Evolutionary conservation across 1,140 invertebrate genomes (phyloP), one percentile per base, ranked within the genome.

Genomic region (Holotrichia oblita): DNA sequence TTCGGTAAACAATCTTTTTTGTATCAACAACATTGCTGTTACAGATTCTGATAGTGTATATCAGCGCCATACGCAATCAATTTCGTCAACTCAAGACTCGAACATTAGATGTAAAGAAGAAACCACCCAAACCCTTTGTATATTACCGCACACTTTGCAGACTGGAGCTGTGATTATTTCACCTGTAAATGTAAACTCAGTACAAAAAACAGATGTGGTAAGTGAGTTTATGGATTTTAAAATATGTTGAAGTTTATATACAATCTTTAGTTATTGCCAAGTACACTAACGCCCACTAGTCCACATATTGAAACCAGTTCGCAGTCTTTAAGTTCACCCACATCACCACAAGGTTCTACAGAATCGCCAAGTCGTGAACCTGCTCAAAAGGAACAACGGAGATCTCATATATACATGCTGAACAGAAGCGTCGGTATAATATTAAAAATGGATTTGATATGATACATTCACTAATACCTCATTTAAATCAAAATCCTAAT

Each of bases 401-500:
- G 95, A 59, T 92, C 91, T 61, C 98, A 99, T 87, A 96, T n/a
- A n/a, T 98, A 79, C 97, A 99, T 87, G 97, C 98, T 0, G 98
- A 99, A 86, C 98, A 99, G 88, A 99, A 99, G 87, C 91, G 98
- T 41, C 91, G 98, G 48, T 98, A 96, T 85, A 99, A 98, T 85
- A 98, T 99, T 81, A 99, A 99, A 89, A 97, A 95, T 88, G 97
- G 98, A 27, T 99, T 99, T 88, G 97, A 99, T 87, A 94, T 94
- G 85, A 89, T 99, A 77, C 95, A 98, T 87, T 93, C 93, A 78
- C 89, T 99, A n/a, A 97, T 99, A 85, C 98, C 98, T 17, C 94
- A 96, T 80, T 90, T 99, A 12, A 95, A 92, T 87, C 93, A 95
- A 83, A 98, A 96, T 88, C 94, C 96, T 4, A 96, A 94, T 85